Evolutionary conservation across 2,797 vertebrate species (phyloP).

Genomic region (Tangara arthus): DNA sequence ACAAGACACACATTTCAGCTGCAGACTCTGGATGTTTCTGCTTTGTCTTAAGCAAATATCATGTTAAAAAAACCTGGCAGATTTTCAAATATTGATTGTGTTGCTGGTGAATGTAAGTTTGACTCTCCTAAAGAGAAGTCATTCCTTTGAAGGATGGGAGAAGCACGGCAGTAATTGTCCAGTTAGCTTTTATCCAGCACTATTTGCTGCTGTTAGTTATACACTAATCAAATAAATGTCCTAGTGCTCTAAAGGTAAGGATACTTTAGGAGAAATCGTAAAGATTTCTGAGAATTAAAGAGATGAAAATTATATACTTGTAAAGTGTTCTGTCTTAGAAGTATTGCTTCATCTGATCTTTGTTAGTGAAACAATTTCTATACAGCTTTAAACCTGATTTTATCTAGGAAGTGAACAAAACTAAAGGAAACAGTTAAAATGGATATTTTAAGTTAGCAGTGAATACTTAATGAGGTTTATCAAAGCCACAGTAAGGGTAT

Average conservation of each 20-base stretch:
- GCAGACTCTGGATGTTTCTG: neutral
- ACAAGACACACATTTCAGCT: neutral
- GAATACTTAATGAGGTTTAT: neutral
- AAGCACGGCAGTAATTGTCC: neutral
- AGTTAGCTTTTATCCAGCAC: neutral
- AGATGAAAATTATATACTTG: neutral
- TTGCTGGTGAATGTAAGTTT: neutral
- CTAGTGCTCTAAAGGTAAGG: neutral
- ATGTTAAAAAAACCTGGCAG: neutral
- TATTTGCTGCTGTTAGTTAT: neutral
- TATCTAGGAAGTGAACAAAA: neutral
- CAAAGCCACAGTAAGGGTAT: neutral
- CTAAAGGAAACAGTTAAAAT: neutral
- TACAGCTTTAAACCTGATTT: neutral
- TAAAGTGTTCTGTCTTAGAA: neutral
- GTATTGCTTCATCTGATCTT: neutral
- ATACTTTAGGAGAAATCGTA: neutral
- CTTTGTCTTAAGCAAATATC: neutral
- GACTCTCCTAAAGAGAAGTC: neutral
- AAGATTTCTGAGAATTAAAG: neutral
- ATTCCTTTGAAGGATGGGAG: neutral
- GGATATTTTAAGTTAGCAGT: neutral
- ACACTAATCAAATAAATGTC: neutral
- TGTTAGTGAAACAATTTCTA: neutral
- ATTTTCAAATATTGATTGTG: slow-evolving; percentile 12